Conservation (phyloP, 2,888 invertebrate species). For the Arrhopalites spinosus region DNA sequence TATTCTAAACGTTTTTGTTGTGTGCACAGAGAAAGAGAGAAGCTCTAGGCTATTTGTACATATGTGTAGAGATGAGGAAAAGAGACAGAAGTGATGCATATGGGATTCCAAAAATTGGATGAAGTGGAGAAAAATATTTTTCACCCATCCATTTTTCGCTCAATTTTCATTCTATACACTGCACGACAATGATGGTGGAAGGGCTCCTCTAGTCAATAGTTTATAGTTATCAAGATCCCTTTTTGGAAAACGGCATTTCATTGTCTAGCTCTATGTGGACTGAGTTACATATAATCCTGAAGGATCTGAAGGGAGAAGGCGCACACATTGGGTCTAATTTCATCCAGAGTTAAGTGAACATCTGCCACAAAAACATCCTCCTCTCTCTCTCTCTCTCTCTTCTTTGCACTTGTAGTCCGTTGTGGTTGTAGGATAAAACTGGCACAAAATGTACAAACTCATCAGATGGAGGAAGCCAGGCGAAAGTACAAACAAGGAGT, state of each 20-base stretch:
- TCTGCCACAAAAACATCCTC: constrained; percentile 16
- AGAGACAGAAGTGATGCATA: too few relatives aligned
- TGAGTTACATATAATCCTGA: constrained; percentile 14
- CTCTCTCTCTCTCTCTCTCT: not conserved
- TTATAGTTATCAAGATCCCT: too few relatives aligned
- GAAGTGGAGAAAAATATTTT: too few relatives aligned
- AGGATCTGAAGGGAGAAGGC: constrained; percentile 14
- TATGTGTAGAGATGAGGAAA: not conserved
- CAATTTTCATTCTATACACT: too few relatives aligned
- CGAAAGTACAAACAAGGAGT: constrained; percentile 28
- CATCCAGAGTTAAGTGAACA: constrained; percentile 30
- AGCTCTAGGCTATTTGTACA: not conserved
- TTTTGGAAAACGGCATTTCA: too few relatives aligned
- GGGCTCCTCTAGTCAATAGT: too few relatives aligned
- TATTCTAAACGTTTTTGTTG: too few relatives aligned
- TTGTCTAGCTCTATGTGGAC: not conserved
- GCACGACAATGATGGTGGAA: too few relatives aligned
- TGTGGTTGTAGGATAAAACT: constrained; percentile 1
- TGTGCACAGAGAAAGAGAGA: too few relatives aligned
- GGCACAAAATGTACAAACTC: constrained; percentile 17
- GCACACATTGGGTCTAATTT: constrained; percentile 15
- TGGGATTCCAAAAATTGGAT: too few relatives aligned
- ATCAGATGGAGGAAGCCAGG: constrained; percentile 25
- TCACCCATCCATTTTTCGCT: too few relatives aligned
- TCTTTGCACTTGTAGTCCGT: constrained; percentile 3